Evolutionary conservation across 1,140 invertebrate genomes (phyloP), one percentile per base, ranked within the genome.

Genomic region (Trachelipus rathkii): DNA sequence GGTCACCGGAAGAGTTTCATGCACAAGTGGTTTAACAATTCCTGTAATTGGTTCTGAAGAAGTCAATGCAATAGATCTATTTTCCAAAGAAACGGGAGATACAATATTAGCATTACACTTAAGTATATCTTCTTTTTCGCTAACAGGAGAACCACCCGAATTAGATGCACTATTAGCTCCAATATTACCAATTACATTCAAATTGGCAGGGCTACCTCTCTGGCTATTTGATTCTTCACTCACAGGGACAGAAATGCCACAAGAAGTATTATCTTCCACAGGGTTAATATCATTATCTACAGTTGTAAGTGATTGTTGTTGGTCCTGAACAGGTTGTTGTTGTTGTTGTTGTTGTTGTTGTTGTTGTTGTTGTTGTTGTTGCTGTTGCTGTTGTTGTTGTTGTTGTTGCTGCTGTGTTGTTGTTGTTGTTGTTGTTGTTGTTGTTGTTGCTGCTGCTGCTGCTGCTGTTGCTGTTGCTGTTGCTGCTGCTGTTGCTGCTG

Each of bases 1-100:
- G 68, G 50, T 76, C n/a, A 44, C 60, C 0, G 69, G 45, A 45
- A 71, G 69, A 23, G 69, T 76, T 23, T 71, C 44, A 45, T 76
- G 74, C 11, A 76, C 69, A 24, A 66, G 69, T 71, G 74, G 74
- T 66, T 76, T 76, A 3, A 76, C 74, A 71, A 76, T 76, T 6
- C 74, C 74, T 71, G 71, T 76, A 15, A 76, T 44, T 46, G 74
- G 67, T 53, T 76, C 74, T 6, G 60, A 68, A n/a, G 74, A 19
- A 45, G 74, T 44, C 33, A 66, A 44, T 71, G 74, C 4, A 45
- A 44, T 15, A 60, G 50, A 8, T 60, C 50, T 60, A 19, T 60
- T 60, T 60, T 60, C 50, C 11, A 15, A 8, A 15, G 50, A 19
- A 60, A 60, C 50, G 19, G 50, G 19, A 19, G 50, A 8, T 15